Evolutionary conservation across 30 jellyfish, hydroid and myxozoan species (phyloP), one percentile per base, ranked within the genome.

Genomic region (Catostylus mosaicus): DNA sequence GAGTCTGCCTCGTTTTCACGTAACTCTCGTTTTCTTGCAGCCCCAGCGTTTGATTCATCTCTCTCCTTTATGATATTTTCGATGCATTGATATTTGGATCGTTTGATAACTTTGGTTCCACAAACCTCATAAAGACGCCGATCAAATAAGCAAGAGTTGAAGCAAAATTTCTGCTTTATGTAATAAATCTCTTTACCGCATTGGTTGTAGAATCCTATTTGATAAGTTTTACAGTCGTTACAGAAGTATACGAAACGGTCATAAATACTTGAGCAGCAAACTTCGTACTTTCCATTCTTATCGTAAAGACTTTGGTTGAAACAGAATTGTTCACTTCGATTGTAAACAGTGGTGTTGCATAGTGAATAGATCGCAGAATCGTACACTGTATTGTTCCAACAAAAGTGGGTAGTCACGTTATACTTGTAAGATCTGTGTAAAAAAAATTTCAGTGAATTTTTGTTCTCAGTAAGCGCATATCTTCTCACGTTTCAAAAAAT

Each of bases 181-280:
- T 74, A 50, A 52, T 29, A 74, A 14, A 51, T 33, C 31, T 35
- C 43, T 8, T 37, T 40, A 26, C 85, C 85, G 43, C 85, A 74
- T 12, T 12, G 26, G 51, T 38, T 12, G 75, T 50, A 74, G 75
- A 63, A 78, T n/a, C 80, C 69, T 8, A 31, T 63, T 26, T 19
- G 32, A 61, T 61, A 63, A 18, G 34, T 47, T 9, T 36, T 64
- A 46, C 89, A 78, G 23, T 78, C 47, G 43, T 34, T 40, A 57
- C 89, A 78, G 56, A 61, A 78, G 24, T 81, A 77, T 3, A 52
- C 18, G 43, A 14, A 6, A 10, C 71, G 51, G n/a, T 65, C 60
- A 50, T 48, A 81, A 22, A 67, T 67, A n/a, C n/a, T 35, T 16
- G 40, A 24, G 61, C 84, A 67, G 52, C 91, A 81, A 40, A 81